phyloP scores from a whole-genome alignment of 2,797 vertebrate genomes.

The Pachyuromys duprasi region DNA sequence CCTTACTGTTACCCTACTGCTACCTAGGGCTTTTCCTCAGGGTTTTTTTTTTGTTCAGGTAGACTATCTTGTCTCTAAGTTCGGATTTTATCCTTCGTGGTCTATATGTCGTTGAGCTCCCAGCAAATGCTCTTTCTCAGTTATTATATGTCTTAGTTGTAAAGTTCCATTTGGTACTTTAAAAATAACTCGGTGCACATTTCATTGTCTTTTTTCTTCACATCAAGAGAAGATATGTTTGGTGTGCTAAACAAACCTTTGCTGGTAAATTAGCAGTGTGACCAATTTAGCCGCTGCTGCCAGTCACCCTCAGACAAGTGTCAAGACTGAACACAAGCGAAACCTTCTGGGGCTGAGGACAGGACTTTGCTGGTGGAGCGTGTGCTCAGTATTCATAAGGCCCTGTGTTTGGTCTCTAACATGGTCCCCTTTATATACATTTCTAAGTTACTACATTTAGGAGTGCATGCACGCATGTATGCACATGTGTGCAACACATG shows the following conservation, averaged over 20 bases:
- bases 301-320: constrained; percentile 86
- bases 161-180: background rate
- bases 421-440: background rate
- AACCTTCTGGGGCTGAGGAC: background rate
- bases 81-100: background rate
- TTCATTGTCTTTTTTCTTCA: constrained; percentile 82
- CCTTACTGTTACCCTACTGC: background rate
- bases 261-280: constrained; percentile 88
- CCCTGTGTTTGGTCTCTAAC: background rate
- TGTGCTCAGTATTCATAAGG: background rate
- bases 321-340: background rate
- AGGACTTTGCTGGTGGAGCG: background rate
- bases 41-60: constrained; percentile 36
- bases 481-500: no score
- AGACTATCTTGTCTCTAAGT: background rate
- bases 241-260: constrained; percentile 82
- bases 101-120: background rate
- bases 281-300: constrained; percentile 79
- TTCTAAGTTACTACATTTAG: background rate
- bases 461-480: background rate
- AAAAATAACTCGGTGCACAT: constrained; percentile 73
- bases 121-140: background rate
- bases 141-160: constrained; percentile 28
- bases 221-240: constrained; percentile 84
- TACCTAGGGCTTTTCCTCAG: background rate